Conservation (phyloP, 1,140 invertebrate species). For the Drosophila chauvacae region DNA sequence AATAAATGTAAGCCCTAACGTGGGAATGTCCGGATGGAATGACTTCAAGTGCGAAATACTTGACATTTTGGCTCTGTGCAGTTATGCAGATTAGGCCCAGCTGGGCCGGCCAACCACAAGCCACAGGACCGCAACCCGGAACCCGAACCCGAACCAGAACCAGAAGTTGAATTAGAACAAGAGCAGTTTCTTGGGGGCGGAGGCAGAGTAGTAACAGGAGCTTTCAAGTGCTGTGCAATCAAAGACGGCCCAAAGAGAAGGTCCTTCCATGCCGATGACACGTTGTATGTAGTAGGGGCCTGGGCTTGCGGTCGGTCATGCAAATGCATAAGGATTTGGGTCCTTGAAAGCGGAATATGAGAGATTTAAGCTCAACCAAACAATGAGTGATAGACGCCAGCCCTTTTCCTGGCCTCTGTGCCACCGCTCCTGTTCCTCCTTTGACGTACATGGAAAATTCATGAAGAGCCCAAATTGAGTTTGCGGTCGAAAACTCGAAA, state of each 20-base stretch:
- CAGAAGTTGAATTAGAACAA: slow-evolving; percentile 18
- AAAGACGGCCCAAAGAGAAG: slow-evolving; percentile 27
- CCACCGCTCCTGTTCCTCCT: neutral
- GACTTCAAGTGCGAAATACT: slow-evolving; percentile 34
- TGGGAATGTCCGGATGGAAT: neutral
- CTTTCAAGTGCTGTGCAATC: slow-evolving; percentile 56
- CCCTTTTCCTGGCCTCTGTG: neutral
- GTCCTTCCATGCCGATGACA: slow-evolving; percentile 30
- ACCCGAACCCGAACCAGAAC: slow-evolving; percentile 10
- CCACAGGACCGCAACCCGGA: slow-evolving; percentile 33
- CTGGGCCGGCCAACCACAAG: slow-evolving; percentile 20
- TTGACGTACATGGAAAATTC: slow-evolving; percentile 46
- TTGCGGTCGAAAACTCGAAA: slow-evolving; percentile 42
- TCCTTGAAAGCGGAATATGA: slow-evolving; percentile 32
- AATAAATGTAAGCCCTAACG: slow-evolving; percentile 9
- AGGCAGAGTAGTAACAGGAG: slow-evolving; percentile 35
- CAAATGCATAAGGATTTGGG: slow-evolving; percentile 47
- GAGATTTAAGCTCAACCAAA: slow-evolving; percentile 16
- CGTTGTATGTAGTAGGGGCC: no score
- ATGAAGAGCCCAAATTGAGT: slow-evolving; percentile 54
- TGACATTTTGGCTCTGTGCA: slow-evolving; percentile 44
- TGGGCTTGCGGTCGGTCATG: slow-evolving; percentile 43
- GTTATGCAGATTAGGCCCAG: slow-evolving; percentile 55
- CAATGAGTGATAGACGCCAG: slow-evolving; percentile 20
- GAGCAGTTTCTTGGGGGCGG: slow-evolving; percentile 1